Evolutionary conservation across 2,888 invertebrate species (phyloP).

Genomic region (Ectobius pallidus): DNA sequence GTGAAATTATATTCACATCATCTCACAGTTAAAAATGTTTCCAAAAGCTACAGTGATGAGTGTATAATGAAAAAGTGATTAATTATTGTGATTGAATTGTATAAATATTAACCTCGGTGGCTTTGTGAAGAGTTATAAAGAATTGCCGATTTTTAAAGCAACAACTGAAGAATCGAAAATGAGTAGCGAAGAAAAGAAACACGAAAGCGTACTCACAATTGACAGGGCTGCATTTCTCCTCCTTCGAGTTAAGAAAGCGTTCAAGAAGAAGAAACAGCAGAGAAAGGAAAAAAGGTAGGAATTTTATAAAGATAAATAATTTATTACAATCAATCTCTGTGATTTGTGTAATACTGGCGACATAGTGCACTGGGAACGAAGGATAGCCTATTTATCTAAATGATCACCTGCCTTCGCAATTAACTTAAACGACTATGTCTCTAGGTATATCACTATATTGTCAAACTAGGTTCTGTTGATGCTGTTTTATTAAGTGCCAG

Average conservation of each 20-base stretch:
- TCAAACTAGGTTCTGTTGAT: too few species aligned
- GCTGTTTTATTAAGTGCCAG: too few species aligned
- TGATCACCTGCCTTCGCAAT: too few species aligned
- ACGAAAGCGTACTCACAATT: constrained; percentile 71
- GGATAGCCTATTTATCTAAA: too few species aligned
- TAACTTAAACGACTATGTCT: too few species aligned
- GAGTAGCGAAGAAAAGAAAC: constrained; percentile 34
- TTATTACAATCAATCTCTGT: too few species aligned
- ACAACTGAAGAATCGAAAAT: neutral
- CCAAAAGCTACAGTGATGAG: neutral
- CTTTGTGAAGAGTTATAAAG: neutral
- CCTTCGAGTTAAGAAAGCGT: constrained; percentile 85
- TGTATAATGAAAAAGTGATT: neutral
- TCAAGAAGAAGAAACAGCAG: constrained; percentile 88
- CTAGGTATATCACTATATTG: too few species aligned
- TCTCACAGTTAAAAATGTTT: too few species aligned
- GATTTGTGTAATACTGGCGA: too few species aligned
- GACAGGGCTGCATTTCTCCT: constrained; percentile 89
- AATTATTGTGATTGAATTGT: neutral
- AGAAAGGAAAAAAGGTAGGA: constrained; percentile 86
- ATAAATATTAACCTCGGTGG: neutral
- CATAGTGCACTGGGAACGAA: too few species aligned
- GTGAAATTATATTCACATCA: neutral
- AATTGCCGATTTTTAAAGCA: neutral
- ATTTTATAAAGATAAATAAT: too few species aligned